These are phyloP conservation scores for Rhinophrynus dorsalis DNA, from an alignment of 2,797 vertebrate genomes.

Conservation along the genomic window DNA sequence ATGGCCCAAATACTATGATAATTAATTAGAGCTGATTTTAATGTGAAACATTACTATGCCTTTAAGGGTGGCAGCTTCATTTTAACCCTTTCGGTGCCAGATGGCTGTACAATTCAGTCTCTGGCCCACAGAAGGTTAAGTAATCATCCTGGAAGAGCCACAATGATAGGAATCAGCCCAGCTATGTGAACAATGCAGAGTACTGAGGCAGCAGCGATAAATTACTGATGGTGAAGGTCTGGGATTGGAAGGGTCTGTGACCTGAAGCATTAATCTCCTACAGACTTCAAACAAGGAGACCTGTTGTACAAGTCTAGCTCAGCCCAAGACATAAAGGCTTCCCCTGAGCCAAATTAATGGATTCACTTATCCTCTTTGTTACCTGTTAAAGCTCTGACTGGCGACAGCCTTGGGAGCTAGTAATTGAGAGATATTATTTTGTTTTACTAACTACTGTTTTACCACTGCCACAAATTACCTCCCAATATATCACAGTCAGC, in stretches of 20 bases:
- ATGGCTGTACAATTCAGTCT: too few species aligned
- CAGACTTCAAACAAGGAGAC: slow-evolving; percentile 40
- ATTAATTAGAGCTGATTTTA: too few species aligned
- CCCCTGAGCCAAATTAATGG: slow-evolving; percentile 10
- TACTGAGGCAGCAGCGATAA: slow-evolving; percentile 17
- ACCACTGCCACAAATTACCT: background rate
- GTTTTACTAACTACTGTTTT: background rate
- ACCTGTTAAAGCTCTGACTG: slow-evolving; percentile 20
- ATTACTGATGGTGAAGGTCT: slow-evolving; percentile 28
- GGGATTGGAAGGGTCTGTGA: slow-evolving; percentile 30
- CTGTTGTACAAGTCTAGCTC: slow-evolving; percentile 1
- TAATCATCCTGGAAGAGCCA: background rate
- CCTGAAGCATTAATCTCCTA: slow-evolving; percentile 39
- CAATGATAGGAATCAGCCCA: slow-evolving; percentile 26
- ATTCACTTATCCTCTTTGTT: slow-evolving; percentile 17
- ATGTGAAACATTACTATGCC: too few species aligned
- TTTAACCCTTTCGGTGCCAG: too few species aligned
- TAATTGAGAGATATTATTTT: slow-evolving; percentile 14
- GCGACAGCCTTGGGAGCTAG: background rate
- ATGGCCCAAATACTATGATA: too few species aligned
- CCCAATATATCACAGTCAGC: slow-evolving; percentile 6
- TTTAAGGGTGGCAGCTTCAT: too few species aligned
- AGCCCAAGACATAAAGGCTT: slow-evolving; percentile 8
- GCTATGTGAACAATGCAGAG: slow-evolving; percentile 34
- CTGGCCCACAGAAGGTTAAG: too few species aligned